These are phyloP conservation scores for Merodon equestris DNA, from an alignment of 2,888 invertebrate genomes.

Conservation along the genomic window DNA sequence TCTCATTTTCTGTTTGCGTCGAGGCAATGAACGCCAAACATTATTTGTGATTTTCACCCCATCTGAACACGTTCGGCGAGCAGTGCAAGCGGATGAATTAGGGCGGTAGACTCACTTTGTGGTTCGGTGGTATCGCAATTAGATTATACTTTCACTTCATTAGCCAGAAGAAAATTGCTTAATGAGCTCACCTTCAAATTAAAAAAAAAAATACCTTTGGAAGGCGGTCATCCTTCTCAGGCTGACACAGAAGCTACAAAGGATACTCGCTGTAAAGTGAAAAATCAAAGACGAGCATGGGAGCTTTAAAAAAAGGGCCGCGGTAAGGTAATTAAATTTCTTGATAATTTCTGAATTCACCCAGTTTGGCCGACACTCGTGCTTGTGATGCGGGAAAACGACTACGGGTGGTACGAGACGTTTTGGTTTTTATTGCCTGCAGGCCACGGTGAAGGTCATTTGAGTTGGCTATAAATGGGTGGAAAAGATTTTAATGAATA, in stretches of 20 bases:
- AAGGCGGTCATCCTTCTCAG: neutral
- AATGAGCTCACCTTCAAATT: slow-evolving; percentile 44
- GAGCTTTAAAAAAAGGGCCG: neutral
- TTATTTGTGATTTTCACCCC: slow-evolving; percentile 1
- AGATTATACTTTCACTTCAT: slow-evolving; percentile 58
- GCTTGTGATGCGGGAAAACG: too few relatives aligned
- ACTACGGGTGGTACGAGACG: too few relatives aligned
- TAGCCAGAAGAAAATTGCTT: slow-evolving; percentile 51
- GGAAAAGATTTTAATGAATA: too few relatives aligned
- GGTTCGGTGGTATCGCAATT: slow-evolving; percentile 30
- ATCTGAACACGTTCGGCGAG: neutral
- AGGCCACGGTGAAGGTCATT: too few relatives aligned
- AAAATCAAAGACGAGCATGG: too few relatives aligned
- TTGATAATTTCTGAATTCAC: slow-evolving; percentile 45
- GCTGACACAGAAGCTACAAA: slow-evolving; percentile 4
- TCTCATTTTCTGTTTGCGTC: too few relatives aligned
- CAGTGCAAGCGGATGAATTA: too few relatives aligned
- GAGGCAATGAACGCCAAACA: neutral
- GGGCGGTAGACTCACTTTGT: neutral
- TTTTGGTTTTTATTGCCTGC: too few relatives aligned
- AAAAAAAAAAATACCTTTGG: slow-evolving; percentile 1
- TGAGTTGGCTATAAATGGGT: too few relatives aligned
- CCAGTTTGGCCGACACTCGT: too few relatives aligned
- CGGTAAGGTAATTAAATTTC: slow-evolving; percentile 59
- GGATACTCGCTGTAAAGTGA: too few relatives aligned